Evolutionary conservation across 2,113 vertebrate genomes (phyloP), one percentile per base, ranked within the genome.

Genomic region (Phyllostomus discolor): DNA sequence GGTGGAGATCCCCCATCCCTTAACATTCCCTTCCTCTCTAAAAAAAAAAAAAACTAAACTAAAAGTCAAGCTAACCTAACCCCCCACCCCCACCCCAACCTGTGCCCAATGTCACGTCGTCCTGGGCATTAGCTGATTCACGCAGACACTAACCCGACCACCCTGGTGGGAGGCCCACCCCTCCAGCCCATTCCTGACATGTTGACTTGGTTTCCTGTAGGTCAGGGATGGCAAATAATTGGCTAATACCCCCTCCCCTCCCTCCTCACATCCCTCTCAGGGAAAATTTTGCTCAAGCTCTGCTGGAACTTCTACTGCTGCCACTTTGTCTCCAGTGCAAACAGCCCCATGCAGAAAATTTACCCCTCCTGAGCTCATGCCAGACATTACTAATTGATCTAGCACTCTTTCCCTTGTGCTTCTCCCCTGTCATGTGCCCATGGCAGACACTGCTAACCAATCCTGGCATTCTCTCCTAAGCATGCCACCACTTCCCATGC

Each of bases 191-290:
- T 88, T 81, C 57, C 66, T 46, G 46, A 66, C 76, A 86, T 0
- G 62, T 33, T 80, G 12, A 62, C 33, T 50, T 83, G 31, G 64
- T 64, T 81, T 88, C 80, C 87, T 79, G 0, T 95, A 84, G 92
- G 22, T 91, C 75, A 89, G 96, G 88, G 96, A 90, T 97, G 97
- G 97, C 97, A 97, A 75, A 95, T 95, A 84, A 52, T 62, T 4
- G 17, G 28, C 33, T 80, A 46, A 54, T 26, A 59, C 16, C 57
- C 57, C 35, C 16, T 11, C 1, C 33, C 35, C 33, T 82, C 19
- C 46, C 50, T 43, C 43, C 12, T 86, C n/a, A 31, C 35, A 28
- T 67, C 62, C 46, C 72, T 85, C 73, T 24, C 12, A 2, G 17
- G 41, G 80, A 43, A 79, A 22, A 33, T 69, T 91, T 86, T 64